Conservation (phyloP, 2,888 invertebrate species). For the Elysia crispata region DNA sequence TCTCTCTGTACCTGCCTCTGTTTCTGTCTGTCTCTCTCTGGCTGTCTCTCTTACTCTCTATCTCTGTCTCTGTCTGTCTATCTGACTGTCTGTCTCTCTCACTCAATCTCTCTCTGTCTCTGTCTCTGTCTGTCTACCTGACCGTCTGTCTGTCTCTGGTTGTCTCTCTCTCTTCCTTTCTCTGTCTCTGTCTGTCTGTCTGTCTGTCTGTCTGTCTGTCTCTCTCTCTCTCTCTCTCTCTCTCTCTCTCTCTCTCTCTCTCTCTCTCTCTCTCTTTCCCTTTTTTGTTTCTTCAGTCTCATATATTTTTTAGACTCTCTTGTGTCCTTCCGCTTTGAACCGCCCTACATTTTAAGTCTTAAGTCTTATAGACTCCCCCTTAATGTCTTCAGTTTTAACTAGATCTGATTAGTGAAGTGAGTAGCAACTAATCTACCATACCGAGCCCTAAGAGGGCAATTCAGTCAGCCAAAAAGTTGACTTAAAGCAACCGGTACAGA, state of each 20-base stretch:
- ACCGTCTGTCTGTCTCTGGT: not conserved
- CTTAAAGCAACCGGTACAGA: too few species aligned
- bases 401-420: too few species aligned
- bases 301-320: too few species aligned
- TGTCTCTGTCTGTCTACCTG: not conserved
- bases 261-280: not conserved
- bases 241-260: constrained; percentile 28
- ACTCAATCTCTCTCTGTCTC: not conserved
- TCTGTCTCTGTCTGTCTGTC: not conserved
- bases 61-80: not conserved
- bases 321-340: too few species aligned
- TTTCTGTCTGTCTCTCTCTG: not conserved
- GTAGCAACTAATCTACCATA: too few species aligned
- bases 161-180: not conserved
- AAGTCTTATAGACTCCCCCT: too few species aligned
- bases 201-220: not conserved
- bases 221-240: constrained; percentile 20
- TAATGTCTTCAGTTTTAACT: too few species aligned
- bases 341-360: too few species aligned
- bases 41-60: not conserved
- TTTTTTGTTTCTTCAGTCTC: too few species aligned
- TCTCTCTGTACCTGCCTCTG: not conserved
- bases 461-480: too few species aligned
- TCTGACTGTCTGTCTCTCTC: not conserved
- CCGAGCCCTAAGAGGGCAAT: too few species aligned